These are phyloP conservation scores for Lota lota DNA, from an alignment of 2,113 vertebrate species.

Conservation along the genomic window DNA sequence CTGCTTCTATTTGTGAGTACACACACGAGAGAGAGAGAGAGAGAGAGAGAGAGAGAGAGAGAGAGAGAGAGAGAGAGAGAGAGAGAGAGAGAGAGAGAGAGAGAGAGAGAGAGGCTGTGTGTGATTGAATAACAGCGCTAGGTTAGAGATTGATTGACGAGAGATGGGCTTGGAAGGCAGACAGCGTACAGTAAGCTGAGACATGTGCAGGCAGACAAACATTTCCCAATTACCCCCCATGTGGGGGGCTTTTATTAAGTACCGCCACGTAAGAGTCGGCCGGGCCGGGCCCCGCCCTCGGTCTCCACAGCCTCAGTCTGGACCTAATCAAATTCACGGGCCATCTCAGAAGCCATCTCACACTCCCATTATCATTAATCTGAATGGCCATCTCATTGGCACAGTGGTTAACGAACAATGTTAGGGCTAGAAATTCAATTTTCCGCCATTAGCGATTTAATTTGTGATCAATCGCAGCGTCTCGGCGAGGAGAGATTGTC, in stretches of 20 bases:
- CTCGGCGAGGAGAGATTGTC: constrained; percentile 70
- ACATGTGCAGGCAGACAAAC: constrained; percentile 68
- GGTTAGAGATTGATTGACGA: constrained; percentile 24
- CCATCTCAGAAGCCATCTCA: constrained; percentile 73
- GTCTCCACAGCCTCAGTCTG: constrained; percentile 66
- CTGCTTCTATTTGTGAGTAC: too few species aligned
- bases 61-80: too few species aligned
- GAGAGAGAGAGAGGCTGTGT: constrained; percentile 8
- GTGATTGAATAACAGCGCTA: background rate
- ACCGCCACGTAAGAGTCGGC: constrained; percentile 69
- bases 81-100: constrained; percentile 19
- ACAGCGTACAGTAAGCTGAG: constrained; percentile 63
- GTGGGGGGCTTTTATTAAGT: constrained; percentile 76
- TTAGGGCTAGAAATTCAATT: constrained; percentile 79
- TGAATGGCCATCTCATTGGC: constrained; percentile 76
- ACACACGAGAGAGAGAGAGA: background rate
- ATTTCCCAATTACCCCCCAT: constrained; percentile 73
- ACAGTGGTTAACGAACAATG: constrained; percentile 79
- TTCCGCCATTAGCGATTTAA: constrained; percentile 77
- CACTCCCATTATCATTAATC: constrained; percentile 79
- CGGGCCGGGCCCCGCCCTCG: constrained; percentile 53
- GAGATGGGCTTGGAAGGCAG: constrained; percentile 35
- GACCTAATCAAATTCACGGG: constrained; percentile 76
- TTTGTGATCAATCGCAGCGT: constrained; percentile 74
- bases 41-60: too few species aligned